Evolutionary conservation across 2,888 invertebrate genomes (phyloP).

Genomic region (Microctonus brassicae): DNA sequence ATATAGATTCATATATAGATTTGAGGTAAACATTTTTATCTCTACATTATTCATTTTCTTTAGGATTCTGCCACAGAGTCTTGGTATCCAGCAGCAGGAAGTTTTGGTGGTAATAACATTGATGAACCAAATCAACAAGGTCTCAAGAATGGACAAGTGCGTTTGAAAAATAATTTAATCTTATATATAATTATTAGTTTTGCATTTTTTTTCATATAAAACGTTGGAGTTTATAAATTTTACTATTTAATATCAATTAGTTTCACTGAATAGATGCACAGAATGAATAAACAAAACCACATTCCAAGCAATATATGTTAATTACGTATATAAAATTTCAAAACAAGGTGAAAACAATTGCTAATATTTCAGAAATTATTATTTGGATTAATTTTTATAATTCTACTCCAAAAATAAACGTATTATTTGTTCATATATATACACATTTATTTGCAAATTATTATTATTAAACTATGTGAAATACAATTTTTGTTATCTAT

Average conservation of each 20-base stretch:
- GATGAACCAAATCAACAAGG: slow-evolving; percentile 75
- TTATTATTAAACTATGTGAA: no score
- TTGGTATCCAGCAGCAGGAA: slow-evolving; percentile 72
- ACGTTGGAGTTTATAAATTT: neutral
- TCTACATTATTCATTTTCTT: no score
- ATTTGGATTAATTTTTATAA: neutral
- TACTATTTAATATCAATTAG: slow-evolving; percentile 15
- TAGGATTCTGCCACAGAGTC: slow-evolving; percentile 62
- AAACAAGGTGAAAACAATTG: neutral
- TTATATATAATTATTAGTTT: slow-evolving; percentile 33
- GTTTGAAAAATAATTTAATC: slow-evolving; percentile 36
- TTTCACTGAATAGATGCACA: neutral
- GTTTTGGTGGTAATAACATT: slow-evolving; percentile 72
- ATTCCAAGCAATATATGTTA: neutral
- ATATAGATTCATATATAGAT: no score
- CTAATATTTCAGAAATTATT: neutral
- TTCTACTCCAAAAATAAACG: neutral
- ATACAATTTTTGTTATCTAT: neutral
- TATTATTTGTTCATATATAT: neutral
- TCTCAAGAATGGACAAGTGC: slow-evolving; percentile 58
- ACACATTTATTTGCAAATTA: no score
- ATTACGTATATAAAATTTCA: neutral
- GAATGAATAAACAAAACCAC: neutral
- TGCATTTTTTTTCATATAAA: slow-evolving; percentile 37
- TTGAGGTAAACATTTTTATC: no score